Base-by-base conservation (phyloP, 23 tunicate genomes). In the Corella eumyota region DNA sequence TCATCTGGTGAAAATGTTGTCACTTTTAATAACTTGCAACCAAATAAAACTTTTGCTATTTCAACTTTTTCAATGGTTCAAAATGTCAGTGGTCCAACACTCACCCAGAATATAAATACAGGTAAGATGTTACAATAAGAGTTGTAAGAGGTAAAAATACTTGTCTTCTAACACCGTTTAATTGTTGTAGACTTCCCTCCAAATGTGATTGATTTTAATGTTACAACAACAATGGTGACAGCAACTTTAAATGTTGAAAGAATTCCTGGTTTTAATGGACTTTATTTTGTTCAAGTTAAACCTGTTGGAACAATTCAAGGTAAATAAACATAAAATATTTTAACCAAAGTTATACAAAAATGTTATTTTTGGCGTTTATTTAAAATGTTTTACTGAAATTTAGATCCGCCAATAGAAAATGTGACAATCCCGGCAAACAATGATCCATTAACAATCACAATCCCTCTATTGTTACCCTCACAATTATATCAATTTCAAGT, bases 391-490 rank as follows among this genome's bases (percentile, higher is more conserved):
- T 19, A n/a, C n/a, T n/a, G n/a, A n/a, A n/a, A n/a, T n/a, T n/a
- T 3, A 15, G 65, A 60, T 34, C 46, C 45, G 34, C 45, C 46
- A 9, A 19, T 35, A 6, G 52, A 36, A 26, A 22, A 36, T 1
- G 32, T 20, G 44, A 36, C 50, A 11, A 38, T 62, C 20, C 50
- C 68, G 24, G 48, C 50, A 5, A 24, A 36, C 2, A 32, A 37
- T 30, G 52, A 31, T 3, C 68, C 68, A 1, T 33, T 62, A 7
- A 21, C 21, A 31, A 32, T 52, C n/a, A 37, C 21, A 34, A 38
- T 62, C 27, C 6, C 50, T 24, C 26, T 24, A 20, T 62, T 62
- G 50, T 11, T 22, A 21, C 68, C 68, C 6, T 51, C 52, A 36
- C 22, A 26, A 22, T 34, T 38, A 3, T 62, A 62, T 7, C 40